phyloP scores from a whole-genome alignment of 92 coral and sea anemone species.

The Actinernus sp. region DNA sequence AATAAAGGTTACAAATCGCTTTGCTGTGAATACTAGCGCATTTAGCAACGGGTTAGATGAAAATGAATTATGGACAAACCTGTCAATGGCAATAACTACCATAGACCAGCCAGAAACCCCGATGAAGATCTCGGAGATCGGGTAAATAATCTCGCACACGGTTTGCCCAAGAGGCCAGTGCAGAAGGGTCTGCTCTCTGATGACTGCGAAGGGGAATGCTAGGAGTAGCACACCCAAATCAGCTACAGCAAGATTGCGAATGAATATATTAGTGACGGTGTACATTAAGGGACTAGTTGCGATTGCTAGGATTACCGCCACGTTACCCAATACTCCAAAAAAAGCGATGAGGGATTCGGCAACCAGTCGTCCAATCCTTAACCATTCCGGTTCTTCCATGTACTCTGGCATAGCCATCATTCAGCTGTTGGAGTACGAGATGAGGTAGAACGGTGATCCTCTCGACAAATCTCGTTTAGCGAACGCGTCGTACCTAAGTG shows the following conservation, averaged over 20 bases:
- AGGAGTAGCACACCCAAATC: constrained; percentile 84
- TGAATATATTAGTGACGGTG: constrained; percentile 68
- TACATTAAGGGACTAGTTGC: constrained; percentile 49
- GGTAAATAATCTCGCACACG: constrained; percentile 70
- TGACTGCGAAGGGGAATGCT: constrained; percentile 80
- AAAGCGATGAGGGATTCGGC: constrained; percentile 66
- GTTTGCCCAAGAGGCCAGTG: constrained; percentile 85
- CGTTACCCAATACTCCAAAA: constrained; percentile 77
- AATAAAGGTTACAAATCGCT: too few species aligned
- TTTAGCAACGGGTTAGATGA: neutral
- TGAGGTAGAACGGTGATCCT: too few species aligned
- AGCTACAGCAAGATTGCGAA: constrained; percentile 86
- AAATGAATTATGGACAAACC: constrained; percentile 6
- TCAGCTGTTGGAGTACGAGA: too few species aligned
- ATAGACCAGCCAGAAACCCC: constrained; percentile 91
- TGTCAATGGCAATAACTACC: constrained; percentile 81
- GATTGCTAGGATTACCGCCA: constrained; percentile 65
- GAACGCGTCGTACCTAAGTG: too few species aligned
- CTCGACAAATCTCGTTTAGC: too few species aligned
- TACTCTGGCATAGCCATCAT: constrained; percentile 20
- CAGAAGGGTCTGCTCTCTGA: constrained; percentile 55
- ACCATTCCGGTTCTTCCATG: constrained; percentile 58
- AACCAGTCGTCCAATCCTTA: constrained; percentile 49
- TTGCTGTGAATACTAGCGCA: too few species aligned
- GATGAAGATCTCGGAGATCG: constrained; percentile 81